phyloP scores from a whole-genome alignment of 2,888 invertebrate species.

The Stenichneumon culpator region DNA sequence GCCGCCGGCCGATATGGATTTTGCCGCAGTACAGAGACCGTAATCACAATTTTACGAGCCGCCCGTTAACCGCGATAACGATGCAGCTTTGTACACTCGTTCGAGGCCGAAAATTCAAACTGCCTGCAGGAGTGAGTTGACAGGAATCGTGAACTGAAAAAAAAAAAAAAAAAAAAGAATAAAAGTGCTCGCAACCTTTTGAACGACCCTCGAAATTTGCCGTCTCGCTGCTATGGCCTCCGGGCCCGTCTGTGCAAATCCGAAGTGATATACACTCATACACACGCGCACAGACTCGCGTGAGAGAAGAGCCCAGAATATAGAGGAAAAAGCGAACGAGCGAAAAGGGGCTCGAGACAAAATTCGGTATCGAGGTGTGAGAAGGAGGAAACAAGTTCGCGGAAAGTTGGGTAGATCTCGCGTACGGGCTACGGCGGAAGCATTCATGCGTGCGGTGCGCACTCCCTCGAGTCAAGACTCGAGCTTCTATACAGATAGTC shows the following conservation, averaged over 20 bases:
- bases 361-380: constrained; percentile 53
- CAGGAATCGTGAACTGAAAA: not conserved
- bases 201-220: constrained; percentile 33
- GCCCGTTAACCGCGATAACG: constrained; percentile 43
- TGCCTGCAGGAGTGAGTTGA: not conserved
- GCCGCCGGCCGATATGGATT: constrained; percentile 23
- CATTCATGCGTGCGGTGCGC: constrained; percentile 62
- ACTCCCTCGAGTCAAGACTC: constrained; percentile 35
- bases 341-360: constrained; percentile 59
- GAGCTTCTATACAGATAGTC: constrained; percentile 24
- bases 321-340: constrained; percentile 44
- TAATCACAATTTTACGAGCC: constrained; percentile 36
- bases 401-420: constrained; percentile 44
- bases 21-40: constrained; percentile 24
- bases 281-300: no score
- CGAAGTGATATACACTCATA: constrained; percentile 33
- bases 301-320: constrained; percentile 13
- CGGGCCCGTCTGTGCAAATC: constrained; percentile 45
- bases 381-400: constrained; percentile 52
- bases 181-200: not conserved
- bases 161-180: constrained; percentile 6
- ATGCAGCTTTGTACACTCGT: not conserved
- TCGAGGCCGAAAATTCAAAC: not conserved
- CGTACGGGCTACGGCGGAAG: constrained; percentile 34
- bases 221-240: constrained; percentile 10